These are phyloP conservation scores for Otolemur garnettii DNA, from an alignment of 2,113 vertebrate genomes.

Conservation along the genomic window DNA sequence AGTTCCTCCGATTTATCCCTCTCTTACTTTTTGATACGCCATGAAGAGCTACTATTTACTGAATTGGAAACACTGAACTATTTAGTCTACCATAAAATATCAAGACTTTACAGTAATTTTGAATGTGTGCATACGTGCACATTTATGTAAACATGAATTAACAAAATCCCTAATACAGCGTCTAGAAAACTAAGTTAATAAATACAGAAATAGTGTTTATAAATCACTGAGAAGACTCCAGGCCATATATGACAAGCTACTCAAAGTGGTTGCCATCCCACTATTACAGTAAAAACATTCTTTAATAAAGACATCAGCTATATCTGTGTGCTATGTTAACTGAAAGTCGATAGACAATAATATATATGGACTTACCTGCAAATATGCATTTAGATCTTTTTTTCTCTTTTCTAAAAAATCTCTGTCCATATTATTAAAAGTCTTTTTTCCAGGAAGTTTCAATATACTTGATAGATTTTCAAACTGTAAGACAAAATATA, in stretches of 20 bases:
- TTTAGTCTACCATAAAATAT: background rate
- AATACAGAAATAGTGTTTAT: conserved; percentile 40
- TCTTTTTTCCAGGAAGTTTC: conserved; percentile 99
- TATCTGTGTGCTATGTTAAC: background rate
- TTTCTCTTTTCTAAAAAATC: conserved; percentile 99
- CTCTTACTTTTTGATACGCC: background rate
- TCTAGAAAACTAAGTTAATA: conserved; percentile 45
- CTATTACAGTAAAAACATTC: background rate
- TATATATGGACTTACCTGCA: conserved; percentile 91
- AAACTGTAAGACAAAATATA: conserved; percentile 90
- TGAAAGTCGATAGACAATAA: background rate
- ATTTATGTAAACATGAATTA: background rate
- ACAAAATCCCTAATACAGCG: background rate
- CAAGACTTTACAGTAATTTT: background rate
- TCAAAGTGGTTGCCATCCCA: background rate
- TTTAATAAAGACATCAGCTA: background rate
- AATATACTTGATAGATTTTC: conserved; percentile 94
- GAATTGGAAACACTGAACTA: background rate
- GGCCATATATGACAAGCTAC: background rate
- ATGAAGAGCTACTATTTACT: background rate
- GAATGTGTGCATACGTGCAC: background rate
- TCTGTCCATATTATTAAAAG: conserved; percentile 99
- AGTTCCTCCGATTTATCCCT: background rate
- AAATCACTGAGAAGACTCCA: background rate
- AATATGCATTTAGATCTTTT: conserved; percentile 97